phyloP scores from a whole-genome alignment of 2,797 vertebrate species.

The Oceanodroma leucorhoa region DNA sequence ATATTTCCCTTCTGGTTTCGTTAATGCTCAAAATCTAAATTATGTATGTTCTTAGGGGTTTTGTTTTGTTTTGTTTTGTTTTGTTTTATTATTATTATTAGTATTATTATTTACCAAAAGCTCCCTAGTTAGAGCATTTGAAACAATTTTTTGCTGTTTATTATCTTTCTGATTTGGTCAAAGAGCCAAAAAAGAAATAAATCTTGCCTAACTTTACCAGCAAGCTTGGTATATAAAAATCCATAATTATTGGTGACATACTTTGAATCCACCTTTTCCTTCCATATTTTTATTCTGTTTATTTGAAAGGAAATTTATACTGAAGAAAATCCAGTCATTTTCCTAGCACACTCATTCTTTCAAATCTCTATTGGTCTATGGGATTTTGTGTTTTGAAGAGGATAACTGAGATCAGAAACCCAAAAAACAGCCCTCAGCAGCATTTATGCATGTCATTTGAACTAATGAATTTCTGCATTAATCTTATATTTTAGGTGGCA shows the following conservation, averaged over 20 bases:
- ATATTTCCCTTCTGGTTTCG: neutral
- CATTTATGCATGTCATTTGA: constrained; percentile 1
- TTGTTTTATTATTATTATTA: neutral
- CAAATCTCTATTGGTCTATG: neutral
- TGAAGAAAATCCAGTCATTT: neutral
- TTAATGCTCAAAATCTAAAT: neutral
- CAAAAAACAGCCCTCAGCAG: neutral
- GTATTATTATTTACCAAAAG: neutral
- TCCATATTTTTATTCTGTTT: neutral
- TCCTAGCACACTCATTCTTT: neutral
- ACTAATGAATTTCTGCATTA: constrained; percentile 44
- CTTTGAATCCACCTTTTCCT: neutral
- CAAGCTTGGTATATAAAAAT: neutral
- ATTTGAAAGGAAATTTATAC: neutral
- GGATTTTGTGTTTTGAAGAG: constrained; percentile 14
- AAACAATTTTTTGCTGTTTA: neutral
- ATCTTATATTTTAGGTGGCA: constrained; percentile 1
- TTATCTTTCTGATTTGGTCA: neutral
- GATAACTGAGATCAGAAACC: neutral
- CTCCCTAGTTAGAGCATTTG: neutral
- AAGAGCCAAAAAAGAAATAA: neutral
- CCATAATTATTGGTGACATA: neutral
- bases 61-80: neutral
- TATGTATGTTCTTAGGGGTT: neutral
- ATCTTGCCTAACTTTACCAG: neutral